phyloP scores from a whole-genome alignment of 2,888 invertebrate species.

The Phalangium opilio region DNA sequence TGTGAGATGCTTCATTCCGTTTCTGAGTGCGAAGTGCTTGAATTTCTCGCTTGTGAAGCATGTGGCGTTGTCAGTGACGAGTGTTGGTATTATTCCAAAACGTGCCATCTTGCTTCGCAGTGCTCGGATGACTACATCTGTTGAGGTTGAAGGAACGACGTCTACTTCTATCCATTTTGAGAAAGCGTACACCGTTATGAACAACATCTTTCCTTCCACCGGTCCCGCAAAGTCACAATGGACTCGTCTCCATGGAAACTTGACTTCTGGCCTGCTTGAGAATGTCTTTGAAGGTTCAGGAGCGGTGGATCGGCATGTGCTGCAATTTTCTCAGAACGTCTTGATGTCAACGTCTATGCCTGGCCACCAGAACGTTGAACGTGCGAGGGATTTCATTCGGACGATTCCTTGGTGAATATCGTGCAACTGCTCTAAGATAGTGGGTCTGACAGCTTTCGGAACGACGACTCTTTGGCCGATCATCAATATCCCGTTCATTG shows the following conservation, averaged over 20 bases:
- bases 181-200: slow-evolving; percentile 30
- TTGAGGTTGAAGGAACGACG: no score
- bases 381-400: slow-evolving; percentile 24
- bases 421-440: slow-evolving; percentile 22
- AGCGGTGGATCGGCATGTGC: slow-evolving; percentile 12
- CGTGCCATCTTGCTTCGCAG: no score
- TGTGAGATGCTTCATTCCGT: no score
- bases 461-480: slow-evolving; percentile 20
- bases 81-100: no score
- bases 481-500: slow-evolving; percentile 21
- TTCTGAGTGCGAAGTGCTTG: no score
- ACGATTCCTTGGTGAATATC: slow-evolving; percentile 23
- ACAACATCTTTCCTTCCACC: slow-evolving; percentile 24
- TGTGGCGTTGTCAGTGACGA: no score
- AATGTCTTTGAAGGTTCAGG: not conserved
- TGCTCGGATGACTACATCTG: no score
- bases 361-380: slow-evolving; percentile 25
- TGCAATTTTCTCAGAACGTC: slow-evolving; percentile 16
- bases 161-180: slow-evolving; percentile 31
- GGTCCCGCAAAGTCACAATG: slow-evolving; percentile 34
- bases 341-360: slow-evolving; percentile 19
- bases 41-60: no score
- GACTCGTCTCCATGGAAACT: slow-evolving; percentile 27
- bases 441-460: slow-evolving; percentile 18
- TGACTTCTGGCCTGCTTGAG: no score